Base-by-base conservation (phyloP, 1,140 invertebrate genomes). In the Popillia japonica region DNA sequence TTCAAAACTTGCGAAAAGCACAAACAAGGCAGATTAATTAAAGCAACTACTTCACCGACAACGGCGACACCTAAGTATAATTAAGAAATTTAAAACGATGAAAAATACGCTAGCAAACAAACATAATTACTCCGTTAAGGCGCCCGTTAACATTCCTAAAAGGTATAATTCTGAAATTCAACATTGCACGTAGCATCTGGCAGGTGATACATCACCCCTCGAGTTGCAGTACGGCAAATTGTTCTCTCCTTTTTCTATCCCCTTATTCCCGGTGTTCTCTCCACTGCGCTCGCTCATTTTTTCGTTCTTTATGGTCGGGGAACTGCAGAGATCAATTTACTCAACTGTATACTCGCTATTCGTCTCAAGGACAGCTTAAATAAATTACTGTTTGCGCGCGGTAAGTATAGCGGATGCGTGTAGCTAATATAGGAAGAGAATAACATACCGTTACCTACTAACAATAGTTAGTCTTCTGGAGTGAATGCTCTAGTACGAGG, bases 21-120 rank as follows among this genome's bases (percentile, higher is more conserved):
- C 61, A 68, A 68, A 68, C 61, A 68, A 68, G 61, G 22, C 61
- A 68, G 61, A 68, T 68, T 68, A 68, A 68, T 68, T 68, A 68
- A 68, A 68, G 61, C 61, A 68, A 68, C 61, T 68, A 68, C 61
- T 68, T 68, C 61, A 68, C 61, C 61, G 61, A 10, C 61, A 34
- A 27, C 61, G 27, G 17, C 61, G 22, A 68, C 61, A 68, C 61
- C 61, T 68, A 68, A 68, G 22, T 34, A 68, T 68, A 68, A 68
- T 68, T 68, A 68, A 68, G 61, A 68, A 68, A 68, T 68, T 68
- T 68, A 68, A 68, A 68, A 68, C 61, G 61, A 68, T 68, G 61
- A 68, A 68, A 68, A 68, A 68, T 68, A 27, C 61, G 61, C 61
- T 22, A 34, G 9, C 61, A 34, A 68, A 34, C 61, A 68, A 68